A percentile compares a stretch with the other conserved stretches of the same genome.
phyloP scores from a whole-genome alignment of 2,113 vertebrate species.

The Telmatochromis brachygnathus region DNA sequence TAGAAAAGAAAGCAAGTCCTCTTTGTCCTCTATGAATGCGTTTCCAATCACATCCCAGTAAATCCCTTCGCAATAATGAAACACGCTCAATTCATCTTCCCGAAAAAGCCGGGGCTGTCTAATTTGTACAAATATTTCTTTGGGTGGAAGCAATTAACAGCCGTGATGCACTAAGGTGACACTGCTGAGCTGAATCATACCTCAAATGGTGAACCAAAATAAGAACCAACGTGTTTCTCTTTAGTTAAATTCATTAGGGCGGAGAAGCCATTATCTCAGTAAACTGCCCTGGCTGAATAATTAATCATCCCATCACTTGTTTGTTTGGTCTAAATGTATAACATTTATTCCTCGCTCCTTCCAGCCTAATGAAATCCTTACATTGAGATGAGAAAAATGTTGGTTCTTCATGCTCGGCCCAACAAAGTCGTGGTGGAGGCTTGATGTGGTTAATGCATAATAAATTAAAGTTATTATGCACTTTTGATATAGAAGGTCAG shows the following conservation, averaged over 20 bases:
- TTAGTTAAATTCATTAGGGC: slow-evolving; percentile 54
- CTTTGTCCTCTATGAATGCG: slow-evolving; percentile 30
- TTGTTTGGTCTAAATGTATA: slow-evolving; percentile 62
- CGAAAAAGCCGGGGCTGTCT: slow-evolving; percentile 10
- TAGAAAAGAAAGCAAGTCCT: slow-evolving; percentile 10
- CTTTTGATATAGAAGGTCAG: slow-evolving; percentile 38
- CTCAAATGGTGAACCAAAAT: slow-evolving; percentile 33
- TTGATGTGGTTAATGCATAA: slow-evolving; percentile 46
- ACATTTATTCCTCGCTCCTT: slow-evolving; percentile 36
- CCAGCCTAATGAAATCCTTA: slow-evolving; percentile 44
- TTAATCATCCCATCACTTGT: slow-evolving; percentile 64
- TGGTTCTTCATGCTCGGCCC: slow-evolving; percentile 8
- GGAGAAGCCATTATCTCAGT: slow-evolving; percentile 58
- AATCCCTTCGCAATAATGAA: slow-evolving; percentile 44
- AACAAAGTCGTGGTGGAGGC: not conserved
- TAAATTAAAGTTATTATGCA: slow-evolving; percentile 28
- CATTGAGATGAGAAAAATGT: slow-evolving; percentile 47
- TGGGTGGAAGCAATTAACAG: slow-evolving; percentile 54
- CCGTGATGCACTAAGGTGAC: slow-evolving; percentile 32
- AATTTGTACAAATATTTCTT: slow-evolving; percentile 64
- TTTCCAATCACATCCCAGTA: slow-evolving; percentile 32
- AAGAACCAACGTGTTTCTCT: slow-evolving; percentile 36
- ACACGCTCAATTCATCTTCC: slow-evolving; percentile 31
- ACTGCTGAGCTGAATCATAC: slow-evolving; percentile 27
- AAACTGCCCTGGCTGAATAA: slow-evolving; percentile 64